Conservation (phyloP, 2,888 invertebrate species). For the Orthosia gracilis region DNA sequence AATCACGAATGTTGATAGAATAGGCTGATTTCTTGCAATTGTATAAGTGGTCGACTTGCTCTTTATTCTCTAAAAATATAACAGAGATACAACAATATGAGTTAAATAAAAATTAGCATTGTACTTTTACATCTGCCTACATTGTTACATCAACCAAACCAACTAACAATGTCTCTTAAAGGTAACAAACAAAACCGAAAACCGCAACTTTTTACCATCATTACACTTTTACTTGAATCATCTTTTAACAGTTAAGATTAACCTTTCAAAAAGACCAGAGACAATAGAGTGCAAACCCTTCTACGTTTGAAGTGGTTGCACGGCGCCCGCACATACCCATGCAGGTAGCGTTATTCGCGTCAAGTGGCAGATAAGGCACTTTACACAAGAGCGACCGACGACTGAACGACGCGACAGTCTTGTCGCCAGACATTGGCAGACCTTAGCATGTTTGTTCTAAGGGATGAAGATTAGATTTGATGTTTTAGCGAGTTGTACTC, state of each 20-base stretch:
- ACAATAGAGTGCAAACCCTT: constrained; percentile 79
- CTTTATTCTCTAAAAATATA: background rate
- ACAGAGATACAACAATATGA: constrained; percentile 2
- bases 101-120: constrained; percentile 8
- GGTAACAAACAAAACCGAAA: constrained; percentile 28
- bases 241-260: constrained; percentile 48
- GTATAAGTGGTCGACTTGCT: background rate
- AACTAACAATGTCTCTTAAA: constrained; percentile 15
- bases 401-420: constrained; percentile 67
- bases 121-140: background rate
- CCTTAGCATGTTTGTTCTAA: constrained; percentile 50
- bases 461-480: constrained; percentile 56
- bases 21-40: background rate
- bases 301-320: constrained; percentile 78
- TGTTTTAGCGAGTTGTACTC: constrained; percentile 45
- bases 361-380: constrained; percentile 81
- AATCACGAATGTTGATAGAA: too few species aligned
- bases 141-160: background rate
- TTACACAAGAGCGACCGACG: constrained; percentile 66
- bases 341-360: constrained; percentile 79
- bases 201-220: constrained; percentile 22
- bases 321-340: constrained; percentile 77
- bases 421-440: constrained; percentile 67
- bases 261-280: constrained; percentile 67
- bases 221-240: constrained; percentile 31